phyloP scores from a whole-genome alignment of 2,888 invertebrate genomes.

The Proisotoma minuta region DNA sequence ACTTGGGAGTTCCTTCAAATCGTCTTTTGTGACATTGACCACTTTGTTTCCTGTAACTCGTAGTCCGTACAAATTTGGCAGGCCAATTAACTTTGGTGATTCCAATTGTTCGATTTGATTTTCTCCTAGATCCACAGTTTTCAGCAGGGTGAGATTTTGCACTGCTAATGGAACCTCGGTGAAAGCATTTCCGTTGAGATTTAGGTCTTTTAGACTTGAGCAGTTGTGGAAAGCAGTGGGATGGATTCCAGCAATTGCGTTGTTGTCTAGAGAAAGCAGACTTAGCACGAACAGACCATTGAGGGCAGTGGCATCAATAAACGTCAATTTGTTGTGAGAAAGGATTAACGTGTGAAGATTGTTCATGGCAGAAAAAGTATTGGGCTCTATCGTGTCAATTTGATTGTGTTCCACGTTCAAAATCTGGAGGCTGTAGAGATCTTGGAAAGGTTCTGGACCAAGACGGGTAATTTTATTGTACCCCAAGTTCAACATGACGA shows the following conservation, averaged over 20 bases:
- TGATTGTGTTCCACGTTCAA: conserved; percentile 79
- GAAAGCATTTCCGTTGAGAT: conserved; percentile 80
- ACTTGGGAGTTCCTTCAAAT: conserved; percentile 72
- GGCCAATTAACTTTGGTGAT: conserved; percentile 61
- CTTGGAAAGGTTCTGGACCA: conserved; percentile 76
- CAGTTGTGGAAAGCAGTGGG: conserved; percentile 85
- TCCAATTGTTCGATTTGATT: conserved; percentile 78
- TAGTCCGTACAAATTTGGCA: conserved; percentile 79
- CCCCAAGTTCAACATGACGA: conserved; percentile 79
- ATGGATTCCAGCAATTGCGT: conserved; percentile 75
- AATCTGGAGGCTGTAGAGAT: conserved; percentile 78
- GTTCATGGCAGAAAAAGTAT: conserved; percentile 85
- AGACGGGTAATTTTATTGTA: conserved; percentile 71
- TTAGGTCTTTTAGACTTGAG: conserved; percentile 78
- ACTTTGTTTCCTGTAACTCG: conserved; percentile 84
- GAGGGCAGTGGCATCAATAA: conserved; percentile 77
- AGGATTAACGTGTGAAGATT: conserved; percentile 83
- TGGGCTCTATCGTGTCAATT: conserved; percentile 75
- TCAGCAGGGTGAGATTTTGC: conserved; percentile 75
- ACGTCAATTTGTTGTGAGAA: conserved; percentile 77
- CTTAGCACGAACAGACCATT: conserved; percentile 84
- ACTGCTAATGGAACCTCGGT: conserved; percentile 74
- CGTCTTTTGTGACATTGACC: conserved; percentile 72
- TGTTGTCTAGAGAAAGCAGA: conserved; percentile 77
- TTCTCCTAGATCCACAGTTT: conserved; percentile 85